phyloP scores from a whole-genome alignment of 1,140 invertebrate species.

The Mactra quadrangularis region DNA sequence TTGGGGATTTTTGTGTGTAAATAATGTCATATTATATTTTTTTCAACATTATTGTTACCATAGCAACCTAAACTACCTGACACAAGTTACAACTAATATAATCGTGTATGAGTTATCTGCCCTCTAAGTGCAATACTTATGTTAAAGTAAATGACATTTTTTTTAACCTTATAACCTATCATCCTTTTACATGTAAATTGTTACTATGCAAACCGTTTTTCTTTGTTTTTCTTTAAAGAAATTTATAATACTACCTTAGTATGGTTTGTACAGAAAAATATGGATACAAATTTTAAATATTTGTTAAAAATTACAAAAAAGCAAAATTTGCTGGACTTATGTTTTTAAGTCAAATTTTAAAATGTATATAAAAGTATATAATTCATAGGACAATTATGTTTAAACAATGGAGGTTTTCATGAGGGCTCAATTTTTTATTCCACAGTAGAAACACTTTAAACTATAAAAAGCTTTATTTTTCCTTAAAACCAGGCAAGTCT shows the following conservation, averaged over 20 bases:
- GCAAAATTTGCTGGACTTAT: no score
- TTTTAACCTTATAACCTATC: slow-evolving; percentile 10
- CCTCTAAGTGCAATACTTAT: slow-evolving; percentile 31
- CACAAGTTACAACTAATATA: slow-evolving; percentile 40
- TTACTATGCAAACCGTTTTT: slow-evolving; percentile 17
- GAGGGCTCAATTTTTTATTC: no score
- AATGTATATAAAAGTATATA: no score
- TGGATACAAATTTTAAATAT: no score
- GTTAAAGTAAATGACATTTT: slow-evolving; percentile 34
- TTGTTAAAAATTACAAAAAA: no score
- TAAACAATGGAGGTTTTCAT: no score
- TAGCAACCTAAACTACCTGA: slow-evolving; percentile 57
- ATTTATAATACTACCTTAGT: no score
- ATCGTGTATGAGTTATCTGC: slow-evolving; percentile 25
- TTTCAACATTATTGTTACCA: slow-evolving; percentile 38
- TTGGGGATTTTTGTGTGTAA: slow-evolving; percentile 56
- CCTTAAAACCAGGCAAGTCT: slow-evolving; percentile 3
- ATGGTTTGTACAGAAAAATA: no score
- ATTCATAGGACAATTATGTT: no score
- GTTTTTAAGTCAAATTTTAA: no score
- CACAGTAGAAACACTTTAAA: no score
- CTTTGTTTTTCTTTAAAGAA: no score
- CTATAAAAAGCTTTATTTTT: not conserved
- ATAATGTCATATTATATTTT: slow-evolving; percentile 49
- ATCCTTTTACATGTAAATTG: not conserved